Base-by-base conservation (phyloP, 2,113 vertebrate species). In the Siphamia tubifer region DNA sequence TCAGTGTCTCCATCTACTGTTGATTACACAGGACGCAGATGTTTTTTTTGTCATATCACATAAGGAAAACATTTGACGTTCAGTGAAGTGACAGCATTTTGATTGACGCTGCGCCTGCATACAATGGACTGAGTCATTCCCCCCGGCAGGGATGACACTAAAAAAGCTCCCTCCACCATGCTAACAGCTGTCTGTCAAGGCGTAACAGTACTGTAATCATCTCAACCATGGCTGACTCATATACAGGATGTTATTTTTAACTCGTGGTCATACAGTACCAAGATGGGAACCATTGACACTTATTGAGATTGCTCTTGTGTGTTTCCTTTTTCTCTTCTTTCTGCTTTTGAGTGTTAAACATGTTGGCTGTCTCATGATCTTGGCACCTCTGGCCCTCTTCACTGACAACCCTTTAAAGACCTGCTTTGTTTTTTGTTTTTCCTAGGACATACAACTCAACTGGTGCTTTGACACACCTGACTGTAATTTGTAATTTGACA, bases 391-490 rank as follows among this genome's bases (percentile, higher is more conserved):
- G 12, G 23, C 53, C 12, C 30, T 71, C 30, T 9, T 45, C 51
- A 15, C 51, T 2, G 23, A 6, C 48, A 19, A 24, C 72, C 83
- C 81, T 82, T 83, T 80, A 80, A 34, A 80, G n/a, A 74, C 31
- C 25, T 27, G 55, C 44, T 34, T 34, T 34, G n/a, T 71, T 63
- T 47, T 35, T n/a, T 23, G n/a, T 71, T 63, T 47, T 35, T n/a
- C 19, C 39, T 49, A 21, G 43, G 44, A 68, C 43, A 16, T 7
- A 16, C 52, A 23, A 58, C 47, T 63, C 20, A 35, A 54, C 60
- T 74, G 83, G 86, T 89, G 86, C 84, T 86, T 45, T 10, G 54
- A 81, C 77, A 81, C 77, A 62, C 72, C 76, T 36, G 63, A 71
- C 84, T 85, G 74, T 77, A 67, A 55, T 34, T 48, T 43, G 70